Evolutionary conservation across 2,888 invertebrate genomes (phyloP), one percentile per base, ranked within the genome.

Genomic region (Sycophila texana): DNA sequence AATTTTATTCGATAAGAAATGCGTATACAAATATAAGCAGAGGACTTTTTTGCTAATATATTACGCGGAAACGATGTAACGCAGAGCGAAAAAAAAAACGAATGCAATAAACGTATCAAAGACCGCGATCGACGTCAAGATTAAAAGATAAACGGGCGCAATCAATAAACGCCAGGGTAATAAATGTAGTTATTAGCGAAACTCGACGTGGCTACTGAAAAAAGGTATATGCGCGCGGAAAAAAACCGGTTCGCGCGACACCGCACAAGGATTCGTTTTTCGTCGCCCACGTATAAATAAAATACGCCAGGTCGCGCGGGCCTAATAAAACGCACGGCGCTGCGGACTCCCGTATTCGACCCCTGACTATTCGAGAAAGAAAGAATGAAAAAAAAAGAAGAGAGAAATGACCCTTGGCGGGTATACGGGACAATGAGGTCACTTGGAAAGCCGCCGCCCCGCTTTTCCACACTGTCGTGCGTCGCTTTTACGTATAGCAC

Each of bases 341-440:
- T 30, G 12, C 39, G 39, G 39, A 39, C 55, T 68, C 4, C n/a
- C 26, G 26, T 26, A 26, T 26, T 26, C 53, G 55, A 63, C n/a
- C 18, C 47, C 47, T 18, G 18, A 13, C 47, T 14, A 16, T 14
- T 13, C 14, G 53, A n/a, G 72, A 72, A 51, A 51, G 51, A 51
- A 61, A 22, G 12, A 49, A 53, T 18, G 18, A 47, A 18, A 49
- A 53, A 49, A 18, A 47, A 13, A 26, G 26, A 18, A 53, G 3
- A 22, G 22, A 20, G 22, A 51, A 13, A 22, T 18, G 61, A 5
- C 53, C 61, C 39, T 16, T 83, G 83, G 85, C 85, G 85, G 84
- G 86, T 58, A n/a, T n/a, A 49, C 66, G 83, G 84, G 82, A 86
- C 86, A 86, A 87, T 86, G 85, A 85, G 84, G 85, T 85, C 85